Base-by-base conservation (phyloP, 2,797 vertebrate genomes). In the Liasis olivaceus region DNA sequence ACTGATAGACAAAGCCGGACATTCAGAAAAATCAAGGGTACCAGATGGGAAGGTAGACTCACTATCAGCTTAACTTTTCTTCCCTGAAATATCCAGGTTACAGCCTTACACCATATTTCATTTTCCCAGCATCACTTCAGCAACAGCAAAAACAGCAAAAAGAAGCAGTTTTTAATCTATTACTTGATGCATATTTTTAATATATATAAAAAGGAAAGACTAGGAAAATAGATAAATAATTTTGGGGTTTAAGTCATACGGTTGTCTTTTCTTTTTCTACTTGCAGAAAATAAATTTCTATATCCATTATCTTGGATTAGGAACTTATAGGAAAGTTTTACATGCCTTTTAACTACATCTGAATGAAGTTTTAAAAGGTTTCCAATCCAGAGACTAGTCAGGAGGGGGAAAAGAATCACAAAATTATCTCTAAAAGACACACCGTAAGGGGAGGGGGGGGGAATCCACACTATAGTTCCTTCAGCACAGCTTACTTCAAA, bases 361-460 rank as follows among this genome's bases (percentile, higher is more conserved):
- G 28, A 28, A 66, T 22, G 59, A 28, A 81, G 28, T 54, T 91
- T 51, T 91, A 42, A 91, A 87, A 91, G 13, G 1, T 17, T 42
- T 69, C n/a, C 36, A 77, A 60, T 36, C 26, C 28, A 36, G 7
- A 84, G 7, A 60, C 17, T 0, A n/a, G 12, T 3, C 26, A 51
- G 28, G n/a, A 22, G 42, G 51, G 1, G 9, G 4, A 3, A 2
- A 36, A 28, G 15, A 51, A 64, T 84, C 28, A 89, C 9, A 89
- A 85, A 60, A 89, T 93, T 85, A 93, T 91, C 26, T 85, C 56
- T 66, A 66, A 91, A 69, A 91, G 56, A 85, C 26, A 88, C 13
- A 47, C 11, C 66, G 28, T 20, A 26, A 13, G 4, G 51, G 42
- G 64, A 8, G 20, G 0, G 6, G 14, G 26, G 1, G 2, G 3